Evolutionary conservation across 2,113 vertebrate species (phyloP).

Genomic region (Rhinogobius similis): DNA sequence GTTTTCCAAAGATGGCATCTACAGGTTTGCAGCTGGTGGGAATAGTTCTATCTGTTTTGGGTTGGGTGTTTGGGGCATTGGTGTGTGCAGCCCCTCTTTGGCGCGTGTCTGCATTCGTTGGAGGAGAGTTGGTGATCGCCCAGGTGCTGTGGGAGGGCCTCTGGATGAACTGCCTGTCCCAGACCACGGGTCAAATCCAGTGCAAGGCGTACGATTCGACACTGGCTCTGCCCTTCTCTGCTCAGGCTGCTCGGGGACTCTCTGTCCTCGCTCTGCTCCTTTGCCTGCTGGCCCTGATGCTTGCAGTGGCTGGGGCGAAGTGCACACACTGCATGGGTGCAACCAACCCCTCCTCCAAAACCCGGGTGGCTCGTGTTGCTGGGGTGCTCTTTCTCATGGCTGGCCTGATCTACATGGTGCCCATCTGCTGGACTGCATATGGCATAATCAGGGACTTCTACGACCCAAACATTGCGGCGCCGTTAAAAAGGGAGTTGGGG

Average conservation of each 20-base stretch:
- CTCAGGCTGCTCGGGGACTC: slow-evolving; percentile 79
- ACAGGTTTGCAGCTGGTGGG: slow-evolving; percentile 84
- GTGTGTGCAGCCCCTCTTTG: slow-evolving; percentile 83
- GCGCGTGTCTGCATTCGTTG: slow-evolving; percentile 85
- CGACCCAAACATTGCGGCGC: slow-evolving; percentile 64
- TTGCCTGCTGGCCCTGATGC: slow-evolving; percentile 77
- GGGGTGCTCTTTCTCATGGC: slow-evolving; percentile 73
- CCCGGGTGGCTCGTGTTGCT: slow-evolving; percentile 66
- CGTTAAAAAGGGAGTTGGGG: slow-evolving; percentile 77
- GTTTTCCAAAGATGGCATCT: slow-evolving; percentile 75
- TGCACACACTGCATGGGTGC: slow-evolving; percentile 83
- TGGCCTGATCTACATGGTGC: slow-evolving; percentile 67
- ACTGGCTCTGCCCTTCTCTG: slow-evolving; percentile 78
- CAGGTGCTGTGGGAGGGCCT: slow-evolving; percentile 87
- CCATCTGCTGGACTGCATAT: slow-evolving; percentile 72
- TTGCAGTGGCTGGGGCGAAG: slow-evolving; percentile 81
- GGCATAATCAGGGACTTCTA: slow-evolving; percentile 74
- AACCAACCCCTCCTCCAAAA: slow-evolving; percentile 72
- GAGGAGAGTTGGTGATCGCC: slow-evolving; percentile 84
- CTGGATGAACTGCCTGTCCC: slow-evolving; percentile 89
- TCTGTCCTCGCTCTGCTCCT: slow-evolving; percentile 80
- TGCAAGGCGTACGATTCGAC: slow-evolving; percentile 86
- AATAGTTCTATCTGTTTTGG: slow-evolving; percentile 75
- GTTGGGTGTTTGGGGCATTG: slow-evolving; percentile 78
- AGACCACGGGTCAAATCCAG: slow-evolving; percentile 79